Percentiles rank a stretch among this genome's conserved stretches.
phyloP scores from a whole-genome alignment of 1,140 invertebrate species.

The Hypothenemus hampei region DNA sequence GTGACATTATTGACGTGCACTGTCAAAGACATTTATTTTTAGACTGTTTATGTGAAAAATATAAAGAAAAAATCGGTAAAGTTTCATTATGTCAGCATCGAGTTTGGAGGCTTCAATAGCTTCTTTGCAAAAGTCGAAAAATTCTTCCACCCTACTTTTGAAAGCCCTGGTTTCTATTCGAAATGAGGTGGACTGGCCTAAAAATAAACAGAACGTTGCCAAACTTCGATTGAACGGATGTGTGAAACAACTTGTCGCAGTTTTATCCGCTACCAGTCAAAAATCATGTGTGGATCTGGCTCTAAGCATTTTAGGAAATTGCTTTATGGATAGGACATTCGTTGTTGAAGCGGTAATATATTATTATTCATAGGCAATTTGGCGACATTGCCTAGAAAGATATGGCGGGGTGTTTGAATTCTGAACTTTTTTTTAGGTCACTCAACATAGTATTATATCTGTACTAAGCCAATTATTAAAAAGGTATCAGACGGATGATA shows the following conservation, averaged over 20 bases:
- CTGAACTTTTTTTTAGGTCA: no score
- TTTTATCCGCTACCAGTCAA: conserved; percentile 46
- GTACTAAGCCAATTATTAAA: conserved; percentile 36
- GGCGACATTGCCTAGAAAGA: neutral
- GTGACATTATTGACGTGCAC: no score
- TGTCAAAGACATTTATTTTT: no score
- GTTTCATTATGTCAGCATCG: neutral
- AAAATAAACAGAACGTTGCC: conserved; percentile 31
- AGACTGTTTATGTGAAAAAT: no score
- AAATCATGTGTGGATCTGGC: conserved; percentile 48
- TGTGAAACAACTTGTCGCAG: conserved; percentile 35
- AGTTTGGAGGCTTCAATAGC: conserved; percentile 11
- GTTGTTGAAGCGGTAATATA: conserved; percentile 35
- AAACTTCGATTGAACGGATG: conserved; percentile 29
- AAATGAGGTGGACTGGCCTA: conserved; percentile 38
- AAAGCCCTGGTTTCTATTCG: conserved; percentile 36
- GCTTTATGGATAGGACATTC: conserved; percentile 50
- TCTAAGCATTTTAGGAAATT: conserved; percentile 56
- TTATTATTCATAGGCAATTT: no score
- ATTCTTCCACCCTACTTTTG: neutral
- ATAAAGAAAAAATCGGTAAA: no score
- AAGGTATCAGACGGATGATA: conserved; percentile 37
- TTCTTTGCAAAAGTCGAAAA: neutral
- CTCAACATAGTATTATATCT: conserved; percentile 32
- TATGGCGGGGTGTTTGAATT: neutral